A percentile compares a stretch with the other conserved stretches of the same genome.
phyloP scores from a whole-genome alignment of 2,888 invertebrate species.

The Drosophila atroscutellata region DNA sequence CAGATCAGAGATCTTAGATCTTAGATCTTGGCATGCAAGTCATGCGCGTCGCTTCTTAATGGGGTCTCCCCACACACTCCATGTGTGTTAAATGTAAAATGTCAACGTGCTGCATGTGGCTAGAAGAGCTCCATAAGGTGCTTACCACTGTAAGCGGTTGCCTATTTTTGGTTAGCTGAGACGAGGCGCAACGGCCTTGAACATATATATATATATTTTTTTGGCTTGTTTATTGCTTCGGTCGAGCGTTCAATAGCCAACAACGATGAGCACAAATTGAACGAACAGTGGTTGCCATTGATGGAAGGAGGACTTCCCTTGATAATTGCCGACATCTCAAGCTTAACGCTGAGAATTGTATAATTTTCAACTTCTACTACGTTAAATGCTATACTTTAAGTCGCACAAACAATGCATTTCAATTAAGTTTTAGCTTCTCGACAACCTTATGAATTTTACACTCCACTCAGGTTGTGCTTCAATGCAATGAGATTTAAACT shows the following conservation, averaged over 20 bases:
- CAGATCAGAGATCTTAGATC: constrained; percentile 31
- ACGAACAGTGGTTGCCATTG: constrained; percentile 29
- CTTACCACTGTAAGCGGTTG: constrained; percentile 41
- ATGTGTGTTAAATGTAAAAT: constrained; percentile 34
- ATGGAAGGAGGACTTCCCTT: constrained; percentile 20
- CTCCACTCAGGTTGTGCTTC: background rate
- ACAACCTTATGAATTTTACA: background rate
- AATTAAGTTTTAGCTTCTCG: constrained; percentile 25
- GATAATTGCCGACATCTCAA: constrained; percentile 39
- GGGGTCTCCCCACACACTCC: constrained; percentile 43
- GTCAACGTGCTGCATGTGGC: constrained; percentile 60
- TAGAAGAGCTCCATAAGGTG: constrained; percentile 45
- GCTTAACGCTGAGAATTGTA: constrained; percentile 22
- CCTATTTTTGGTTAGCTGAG: constrained; percentile 31
- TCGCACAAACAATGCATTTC: constrained; percentile 28
- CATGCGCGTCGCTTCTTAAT: constrained; percentile 50
- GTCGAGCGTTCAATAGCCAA: constrained; percentile 49
- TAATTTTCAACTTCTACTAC: constrained; percentile 20
- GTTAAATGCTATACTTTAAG: background rate
- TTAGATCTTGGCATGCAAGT: constrained; percentile 52
- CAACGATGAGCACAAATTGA: constrained; percentile 55
- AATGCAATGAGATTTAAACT: too few species aligned
- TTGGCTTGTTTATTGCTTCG: constrained; percentile 51
- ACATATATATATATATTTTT: constrained; percentile 23
- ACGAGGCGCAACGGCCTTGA: constrained; percentile 48